A percentile compares a stretch with the other conserved stretches of the same genome.
Evolutionary conservation across 92 coral and sea anemone genomes (phyloP).

Genomic region (Bergia sp.): DNA sequence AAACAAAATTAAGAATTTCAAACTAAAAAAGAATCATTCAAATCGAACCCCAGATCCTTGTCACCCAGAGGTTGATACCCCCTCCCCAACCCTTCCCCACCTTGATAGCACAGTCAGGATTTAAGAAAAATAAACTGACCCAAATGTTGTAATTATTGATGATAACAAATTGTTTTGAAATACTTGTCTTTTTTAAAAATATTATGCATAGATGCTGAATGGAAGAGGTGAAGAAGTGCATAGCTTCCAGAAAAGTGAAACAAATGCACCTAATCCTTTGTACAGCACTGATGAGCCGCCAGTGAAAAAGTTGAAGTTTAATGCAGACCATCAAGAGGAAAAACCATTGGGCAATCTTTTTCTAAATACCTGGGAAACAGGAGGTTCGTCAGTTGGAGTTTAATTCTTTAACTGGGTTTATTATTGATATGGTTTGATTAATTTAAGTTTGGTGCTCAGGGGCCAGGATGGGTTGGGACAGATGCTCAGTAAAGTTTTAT

Average conservation of each 20-base stretch:
- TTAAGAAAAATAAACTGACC: not conserved
- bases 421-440: too few species aligned
- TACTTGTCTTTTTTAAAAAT: not conserved
- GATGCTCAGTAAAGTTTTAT: too few species aligned
- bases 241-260: not conserved
- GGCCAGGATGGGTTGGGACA: too few species aligned
- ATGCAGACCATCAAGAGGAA: not conserved
- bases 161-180: not conserved
- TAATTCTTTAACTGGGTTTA: not conserved
- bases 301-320: slow-evolving; percentile 1
- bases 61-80: not conserved
- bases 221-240: not conserved
- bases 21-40: not conserved
- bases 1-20: too few species aligned
- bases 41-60: not conserved
- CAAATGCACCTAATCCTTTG: not conserved
- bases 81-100: not conserved
- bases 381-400: slow-evolving; percentile 5
- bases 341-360: not conserved
- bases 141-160: too few species aligned
- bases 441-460: too few species aligned
- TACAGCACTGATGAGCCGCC: slow-evolving; percentile 7
- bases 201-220: slow-evolving; percentile 11
- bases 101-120: not conserved
- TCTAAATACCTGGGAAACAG: not conserved